Evolutionary conservation across 2,113 vertebrate species (phyloP).

Genomic region (Rhabdornis inornatus): DNA sequence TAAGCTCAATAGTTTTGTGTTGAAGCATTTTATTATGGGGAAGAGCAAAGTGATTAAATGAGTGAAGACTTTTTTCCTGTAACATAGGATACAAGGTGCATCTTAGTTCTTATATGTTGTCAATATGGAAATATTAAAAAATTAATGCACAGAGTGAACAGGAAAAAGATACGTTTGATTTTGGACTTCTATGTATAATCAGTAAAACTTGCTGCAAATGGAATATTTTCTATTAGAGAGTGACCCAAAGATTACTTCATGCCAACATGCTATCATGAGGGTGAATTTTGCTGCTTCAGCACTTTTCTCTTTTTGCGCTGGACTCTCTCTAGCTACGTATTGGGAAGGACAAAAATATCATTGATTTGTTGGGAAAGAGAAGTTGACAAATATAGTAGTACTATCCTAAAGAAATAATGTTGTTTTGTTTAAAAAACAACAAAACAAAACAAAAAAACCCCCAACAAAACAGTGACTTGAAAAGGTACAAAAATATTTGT

Average conservation of each 20-base stretch:
- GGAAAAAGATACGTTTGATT: not conserved
- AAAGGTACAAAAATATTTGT: not conserved
- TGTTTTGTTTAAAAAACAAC: not conserved
- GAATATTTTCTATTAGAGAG: not conserved
- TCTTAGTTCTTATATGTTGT: not conserved
- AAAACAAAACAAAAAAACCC: not conserved
- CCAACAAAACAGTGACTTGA: not conserved
- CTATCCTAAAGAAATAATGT: not conserved
- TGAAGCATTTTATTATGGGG: not conserved
- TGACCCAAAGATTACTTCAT: not conserved
- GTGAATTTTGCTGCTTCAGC: not conserved
- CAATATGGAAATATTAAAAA: not conserved
- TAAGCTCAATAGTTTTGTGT: not conserved
- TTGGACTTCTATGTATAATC: not conserved
- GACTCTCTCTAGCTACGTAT: not conserved
- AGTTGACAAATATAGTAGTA: not conserved
- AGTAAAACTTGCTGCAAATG: not conserved
- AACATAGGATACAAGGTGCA: not conserved
- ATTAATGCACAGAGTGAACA: not conserved
- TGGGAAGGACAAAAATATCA: not conserved
- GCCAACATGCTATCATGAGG: accelerated
- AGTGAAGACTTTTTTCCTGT: not conserved
- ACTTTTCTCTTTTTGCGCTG: not conserved
- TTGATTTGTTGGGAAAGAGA: not conserved
- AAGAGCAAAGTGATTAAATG: not conserved